Evolutionary conservation across 2,888 invertebrate genomes (phyloP).

Genomic region (Agrotis exclamationis): DNA sequence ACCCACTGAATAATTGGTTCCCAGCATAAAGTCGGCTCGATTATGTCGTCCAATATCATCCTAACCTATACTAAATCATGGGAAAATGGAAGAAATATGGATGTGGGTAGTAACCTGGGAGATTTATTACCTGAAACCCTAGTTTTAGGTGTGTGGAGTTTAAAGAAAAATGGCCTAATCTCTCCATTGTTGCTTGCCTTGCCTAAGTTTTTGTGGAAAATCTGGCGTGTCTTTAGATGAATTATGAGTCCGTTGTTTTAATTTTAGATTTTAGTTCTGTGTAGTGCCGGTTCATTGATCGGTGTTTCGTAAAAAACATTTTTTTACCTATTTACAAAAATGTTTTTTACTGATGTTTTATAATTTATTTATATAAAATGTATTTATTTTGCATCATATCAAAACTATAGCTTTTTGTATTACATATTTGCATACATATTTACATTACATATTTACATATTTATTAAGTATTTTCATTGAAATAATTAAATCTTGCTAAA

Average conservation of each 20-base stretch:
- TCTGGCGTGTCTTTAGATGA: background rate
- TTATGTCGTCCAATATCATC: conserved; percentile 60
- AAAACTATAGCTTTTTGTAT: no score
- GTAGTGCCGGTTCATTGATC: no score
- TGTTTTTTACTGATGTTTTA: no score
- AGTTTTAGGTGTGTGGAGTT: conserved; percentile 32
- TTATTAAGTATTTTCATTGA: no score
- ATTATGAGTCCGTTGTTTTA: conserved; percentile 6
- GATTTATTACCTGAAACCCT: conserved; percentile 53
- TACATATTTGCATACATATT: no score
- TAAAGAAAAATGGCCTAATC: conserved; percentile 45
- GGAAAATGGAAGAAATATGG: conserved; percentile 63
- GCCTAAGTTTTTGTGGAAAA: conserved; percentile 30
- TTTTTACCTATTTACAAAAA: no score
- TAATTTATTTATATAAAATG: no score
- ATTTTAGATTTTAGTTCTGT: background rate
- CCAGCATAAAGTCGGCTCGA: conserved; percentile 48
- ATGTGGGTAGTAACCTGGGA: conserved; percentile 54
- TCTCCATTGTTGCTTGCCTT: conserved; percentile 31
- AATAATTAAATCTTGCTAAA: no score
- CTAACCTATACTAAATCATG: conserved; percentile 57
- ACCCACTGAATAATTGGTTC: conserved; percentile 38
- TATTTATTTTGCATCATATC: no score
- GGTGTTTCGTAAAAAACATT: no score
- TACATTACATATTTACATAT: no score